Evolutionary conservation across 2,113 vertebrate genomes (phyloP), one percentile per base, ranked within the genome.

Genomic region (Synodontis membranacea): DNA sequence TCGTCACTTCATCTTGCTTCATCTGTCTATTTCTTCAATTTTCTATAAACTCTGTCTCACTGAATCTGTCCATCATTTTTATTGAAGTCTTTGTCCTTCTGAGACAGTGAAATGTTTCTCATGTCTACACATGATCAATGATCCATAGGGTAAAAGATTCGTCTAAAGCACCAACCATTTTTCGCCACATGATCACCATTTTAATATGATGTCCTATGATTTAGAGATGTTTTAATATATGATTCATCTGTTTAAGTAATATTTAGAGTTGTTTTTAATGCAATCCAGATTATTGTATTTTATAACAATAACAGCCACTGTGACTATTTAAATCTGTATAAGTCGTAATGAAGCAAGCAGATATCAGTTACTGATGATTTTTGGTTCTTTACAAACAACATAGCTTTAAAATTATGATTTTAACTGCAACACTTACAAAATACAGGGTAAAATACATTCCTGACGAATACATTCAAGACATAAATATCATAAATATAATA

Each of bases 1-100:
- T 84, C 89, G 25, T 89, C 46, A 42, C 56, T 25, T 42, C 44
- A 34, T 85, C 70, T 64, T 74, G 37, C 50, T 44, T 8, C 48
- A 2, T 60, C 39, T 56, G 31, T 70, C 80, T 48, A 11, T 62
- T 37, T 84, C 52, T 78, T 78, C 52, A 78, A 50, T 78, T 31
- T 46, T 4, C 46, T 52, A 31, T 78, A 78, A 78, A 50, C 74
- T 44, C 46, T 10, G 74, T 52, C n/a, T 50, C 46, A 19, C 74
- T 50, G 46, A 31, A 50, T 31, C 74, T 52, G 60, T 64, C 80
- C 72, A 37, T 82, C 46, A 72, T 50, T 76, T 76, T 31, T 50
- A 76, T 31, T 31, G 44, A 6, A 31, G 74, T 52, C 28, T 50
- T 78, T 78, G 74, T 78, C 74, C 74, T 52, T 21, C 46, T 9